Evolutionary conservation across 1,140 invertebrate genomes (phyloP).

Genomic region (Brachionus koreanus): DNA sequence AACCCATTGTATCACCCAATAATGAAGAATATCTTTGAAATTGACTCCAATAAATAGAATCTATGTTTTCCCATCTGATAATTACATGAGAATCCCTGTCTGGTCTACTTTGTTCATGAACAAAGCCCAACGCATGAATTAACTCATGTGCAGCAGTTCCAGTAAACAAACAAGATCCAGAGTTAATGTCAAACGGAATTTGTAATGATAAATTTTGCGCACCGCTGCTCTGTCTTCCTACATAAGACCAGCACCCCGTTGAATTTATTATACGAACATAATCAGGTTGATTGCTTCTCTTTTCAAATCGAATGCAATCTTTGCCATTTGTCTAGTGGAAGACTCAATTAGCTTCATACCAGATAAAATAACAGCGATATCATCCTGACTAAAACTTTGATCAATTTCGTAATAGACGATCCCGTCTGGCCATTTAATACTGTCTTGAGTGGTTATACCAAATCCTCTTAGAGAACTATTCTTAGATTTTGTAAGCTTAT

Average conservation of each 20-base stretch:
- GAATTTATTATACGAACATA: not conserved
- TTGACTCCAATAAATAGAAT: not conserved
- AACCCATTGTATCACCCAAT: not conserved
- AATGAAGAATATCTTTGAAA: not conserved
- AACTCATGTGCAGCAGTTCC: slow-evolving; percentile 97
- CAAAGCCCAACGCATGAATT: slow-evolving; percentile 95
- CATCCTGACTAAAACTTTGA: not conserved
- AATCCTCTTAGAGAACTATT: not conserved
- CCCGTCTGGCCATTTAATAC: not conserved
- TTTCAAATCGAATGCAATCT: not conserved
- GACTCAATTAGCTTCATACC: not conserved
- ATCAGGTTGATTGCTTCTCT: not conserved
- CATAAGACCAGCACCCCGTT: not conserved
- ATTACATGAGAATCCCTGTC: slow-evolving; percentile 74
- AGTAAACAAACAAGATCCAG: not conserved
- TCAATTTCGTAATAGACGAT: not conserved
- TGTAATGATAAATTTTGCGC: not conserved
- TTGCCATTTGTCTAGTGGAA: not conserved
- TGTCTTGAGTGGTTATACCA: not conserved
- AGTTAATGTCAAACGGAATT: not conserved
- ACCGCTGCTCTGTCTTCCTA: not conserved
- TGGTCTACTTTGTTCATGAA: slow-evolving; percentile 95
- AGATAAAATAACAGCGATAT: not conserved
- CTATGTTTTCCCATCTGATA: not conserved
- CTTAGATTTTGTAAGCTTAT: not conserved